phyloP scores from a whole-genome alignment of 2,797 vertebrate species.

The Notamacropus eugenii region DNA sequence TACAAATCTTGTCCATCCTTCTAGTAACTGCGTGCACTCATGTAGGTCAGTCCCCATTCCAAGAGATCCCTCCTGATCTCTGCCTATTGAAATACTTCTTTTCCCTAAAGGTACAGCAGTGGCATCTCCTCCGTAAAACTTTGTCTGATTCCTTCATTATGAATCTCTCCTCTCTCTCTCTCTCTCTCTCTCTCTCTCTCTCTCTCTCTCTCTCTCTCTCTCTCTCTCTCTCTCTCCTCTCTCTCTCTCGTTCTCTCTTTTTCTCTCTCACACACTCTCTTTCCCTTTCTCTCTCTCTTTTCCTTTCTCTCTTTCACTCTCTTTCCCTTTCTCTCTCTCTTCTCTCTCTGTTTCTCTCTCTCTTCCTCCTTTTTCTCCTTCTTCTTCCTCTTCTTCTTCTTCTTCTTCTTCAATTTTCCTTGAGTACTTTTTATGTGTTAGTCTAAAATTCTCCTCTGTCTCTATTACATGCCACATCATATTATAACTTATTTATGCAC shows the following conservation, averaged over 20 bases:
- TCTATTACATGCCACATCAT: background rate
- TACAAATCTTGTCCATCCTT: background rate
- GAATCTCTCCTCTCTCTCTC: no score
- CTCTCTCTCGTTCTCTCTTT: background rate
- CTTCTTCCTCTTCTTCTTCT: no score
- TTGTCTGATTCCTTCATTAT: background rate
- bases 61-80: background rate
- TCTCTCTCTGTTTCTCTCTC: no score
- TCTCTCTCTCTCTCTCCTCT: no score
- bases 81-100: background rate
- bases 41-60: background rate
- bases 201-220: no score
- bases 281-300: no score
- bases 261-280: background rate
- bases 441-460: background rate
- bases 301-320: background rate
- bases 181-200: no score
- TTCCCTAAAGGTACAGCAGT: no score
- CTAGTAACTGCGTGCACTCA: background rate
- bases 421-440: background rate
- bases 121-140: background rate
- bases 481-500: background rate
- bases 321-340: no score
- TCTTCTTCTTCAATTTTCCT: background rate
- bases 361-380: no score